phyloP scores from a whole-genome alignment of 2,888 invertebrate genomes.

The Leucoma salicis region DNA sequence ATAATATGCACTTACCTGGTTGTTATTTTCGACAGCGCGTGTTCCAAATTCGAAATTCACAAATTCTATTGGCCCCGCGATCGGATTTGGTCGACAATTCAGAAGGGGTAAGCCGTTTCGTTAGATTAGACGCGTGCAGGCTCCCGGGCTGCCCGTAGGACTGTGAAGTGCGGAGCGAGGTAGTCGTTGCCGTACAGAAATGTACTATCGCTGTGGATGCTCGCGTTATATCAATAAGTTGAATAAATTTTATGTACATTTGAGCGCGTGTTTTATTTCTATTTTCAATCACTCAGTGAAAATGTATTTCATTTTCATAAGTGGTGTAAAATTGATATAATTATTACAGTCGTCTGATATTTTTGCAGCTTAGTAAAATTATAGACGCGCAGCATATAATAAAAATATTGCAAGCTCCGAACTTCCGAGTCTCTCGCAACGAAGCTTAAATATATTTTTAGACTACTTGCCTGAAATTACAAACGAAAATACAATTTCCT shows the following conservation, averaged over 20 bases:
- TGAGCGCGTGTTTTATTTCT: slow-evolving; percentile 1
- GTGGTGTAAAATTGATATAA: too few relatives aligned
- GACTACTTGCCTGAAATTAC: too few relatives aligned
- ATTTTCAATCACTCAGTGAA: not conserved
- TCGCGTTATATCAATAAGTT: slow-evolving; percentile 33
- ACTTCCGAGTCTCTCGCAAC: too few relatives aligned
- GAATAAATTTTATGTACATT: slow-evolving; percentile 28
- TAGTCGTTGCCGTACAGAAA: slow-evolving; percentile 18
- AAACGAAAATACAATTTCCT: too few relatives aligned
- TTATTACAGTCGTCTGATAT: too few relatives aligned
- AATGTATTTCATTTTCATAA: too few relatives aligned
- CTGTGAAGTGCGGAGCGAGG: slow-evolving; percentile 44
- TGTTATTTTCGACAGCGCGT: slow-evolving; percentile 15
- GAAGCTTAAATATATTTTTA: too few relatives aligned
- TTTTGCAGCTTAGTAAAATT: too few relatives aligned
- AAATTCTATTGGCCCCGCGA: slow-evolving; percentile 34
- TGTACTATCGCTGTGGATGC: slow-evolving; percentile 12
- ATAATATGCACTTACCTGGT: slow-evolving; percentile 33
- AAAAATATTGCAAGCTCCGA: too few relatives aligned
- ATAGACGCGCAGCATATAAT: too few relatives aligned
- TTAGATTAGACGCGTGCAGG: slow-evolving; percentile 47
- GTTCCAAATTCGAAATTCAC: slow-evolving; percentile 45
- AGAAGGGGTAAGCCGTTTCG: slow-evolving; percentile 24
- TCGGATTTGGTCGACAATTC: slow-evolving; percentile 28
- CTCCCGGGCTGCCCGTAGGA: slow-evolving; percentile 43